Base-by-base conservation (phyloP, 2,888 invertebrate genomes). In the Tenthredo distinguenda region DNA sequence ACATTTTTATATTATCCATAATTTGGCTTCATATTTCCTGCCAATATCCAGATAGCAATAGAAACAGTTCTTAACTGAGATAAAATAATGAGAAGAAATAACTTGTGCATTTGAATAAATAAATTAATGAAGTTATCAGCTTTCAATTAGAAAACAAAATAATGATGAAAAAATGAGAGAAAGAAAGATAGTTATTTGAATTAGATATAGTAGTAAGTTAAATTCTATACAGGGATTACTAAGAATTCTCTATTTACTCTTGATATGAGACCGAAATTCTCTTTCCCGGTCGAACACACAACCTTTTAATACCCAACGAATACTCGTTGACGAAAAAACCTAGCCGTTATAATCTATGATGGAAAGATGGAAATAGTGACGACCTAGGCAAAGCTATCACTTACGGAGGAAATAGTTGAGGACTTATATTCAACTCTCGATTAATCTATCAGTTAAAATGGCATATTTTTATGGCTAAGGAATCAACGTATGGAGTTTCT, bases 261-360 rank as follows among this genome's bases (percentile, higher is more conserved):
- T 74, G 72, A 74, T 74, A 43, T 74, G 40, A 43, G 72, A 74
- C 40, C 43, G 40, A 74, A 74, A 68, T 68, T 68, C 15, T 74
- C 26, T 43, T n/a, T 74, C 26, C 26, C 21, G 47, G 21, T 34
- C 34, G 15, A 77, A 55, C 55, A n/a, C 55, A 55, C 50, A 77
- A 77, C 72, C 72, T 62, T 71, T 40, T 43, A 77, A 77, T 50
- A 77, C 31, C 55, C 55, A 55, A 77, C 77, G 55, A 34, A 77
- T 26, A 26, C 37, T 74, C 72, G 12, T 77, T 55, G 77, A 77
- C 10, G 50, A 77, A 55, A 50, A 55, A 55, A 18, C 18, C 55
- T 50, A 77, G 31, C 18, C 18, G 1, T n/a, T 55, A 55, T 50
- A 31, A 55, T 31, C 18, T 55, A 55, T 9, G 50, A 77, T 55